Evolutionary conservation across 30 jellyfish, hydroid and myxozoan species (phyloP), one percentile per base, ranked within the genome.

Genomic region (Mastigias papua): DNA sequence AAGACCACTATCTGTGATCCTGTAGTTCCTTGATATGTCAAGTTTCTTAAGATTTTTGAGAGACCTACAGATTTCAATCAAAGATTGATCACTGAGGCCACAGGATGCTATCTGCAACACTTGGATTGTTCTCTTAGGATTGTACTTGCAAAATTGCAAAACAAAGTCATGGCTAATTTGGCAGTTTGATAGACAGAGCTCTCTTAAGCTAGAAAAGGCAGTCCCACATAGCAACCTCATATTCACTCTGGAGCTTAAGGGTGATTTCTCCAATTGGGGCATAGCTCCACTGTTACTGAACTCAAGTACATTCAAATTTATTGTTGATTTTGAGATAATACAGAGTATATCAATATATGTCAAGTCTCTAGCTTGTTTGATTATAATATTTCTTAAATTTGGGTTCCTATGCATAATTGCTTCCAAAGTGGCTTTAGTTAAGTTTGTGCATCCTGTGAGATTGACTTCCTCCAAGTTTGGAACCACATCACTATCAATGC

Each of bases 1-100:
- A 0, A 82, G 33, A 11, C 84, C 84, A 7, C 19, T 26, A 48
- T 82, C 85, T 11, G 84, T 69, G 21, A 82, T 20, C 3, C 28
- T 67, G 22, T 64, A 35, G 60, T 73, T 64, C 37, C 80, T 82
- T 8, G 91, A 82, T 25, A 82, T 82, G 22, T 82, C 79, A 50
- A 82, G 67, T 34, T 82, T 50, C 74, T 82, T 48, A 11, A 82
- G 76, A 25, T 13, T 23, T 11, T 31, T 8, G 37, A 82, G 29
- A 6, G 48, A 21, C 35, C 11, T 37, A 7, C 54, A 66, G 60
- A 82, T 27, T 27, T 35, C 49, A 2, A 30, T 75, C 37, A 82
- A 25, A 16, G 84, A 60, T 1, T 1, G 11, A 49, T 82, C 91
- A 66, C 50, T 66, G 29, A 82, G 66, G 7, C 28, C 34, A 26